Conservation (phyloP, 2,113 vertebrate species). For the Cynocephalus volans region DNA sequence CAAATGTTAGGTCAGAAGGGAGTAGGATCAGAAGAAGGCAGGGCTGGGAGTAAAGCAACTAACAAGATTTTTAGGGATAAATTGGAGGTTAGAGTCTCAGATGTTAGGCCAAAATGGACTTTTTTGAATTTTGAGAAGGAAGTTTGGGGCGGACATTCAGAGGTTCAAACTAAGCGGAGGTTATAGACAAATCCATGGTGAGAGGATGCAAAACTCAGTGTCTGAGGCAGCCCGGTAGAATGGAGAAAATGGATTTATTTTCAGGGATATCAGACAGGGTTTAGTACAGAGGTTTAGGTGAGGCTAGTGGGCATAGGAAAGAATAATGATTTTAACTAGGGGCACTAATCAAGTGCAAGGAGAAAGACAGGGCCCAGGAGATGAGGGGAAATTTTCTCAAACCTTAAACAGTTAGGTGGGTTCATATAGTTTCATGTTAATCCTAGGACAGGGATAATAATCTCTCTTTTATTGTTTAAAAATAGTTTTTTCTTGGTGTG, state of each 20-base stretch:
- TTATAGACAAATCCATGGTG: background rate
- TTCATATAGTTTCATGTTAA: background rate
- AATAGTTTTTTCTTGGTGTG: background rate
- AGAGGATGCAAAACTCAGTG: background rate
- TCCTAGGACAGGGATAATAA: background rate
- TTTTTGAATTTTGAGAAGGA: slow-evolving; percentile 9
- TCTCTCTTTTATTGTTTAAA: slow-evolving; percentile 21
- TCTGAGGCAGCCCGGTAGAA: background rate
- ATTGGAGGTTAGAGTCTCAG: background rate
- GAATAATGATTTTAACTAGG: background rate
- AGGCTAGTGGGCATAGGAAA: background rate
- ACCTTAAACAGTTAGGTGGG: background rate
- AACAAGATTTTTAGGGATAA: background rate
- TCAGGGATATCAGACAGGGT: background rate
- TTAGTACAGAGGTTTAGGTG: background rate
- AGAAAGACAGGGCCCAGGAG: slow-evolving; percentile 4
- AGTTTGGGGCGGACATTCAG: background rate
- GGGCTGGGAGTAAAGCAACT: background rate
- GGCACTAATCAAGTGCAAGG: background rate
- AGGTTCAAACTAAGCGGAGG: background rate
- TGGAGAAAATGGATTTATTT: background rate
- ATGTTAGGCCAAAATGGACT: background rate
- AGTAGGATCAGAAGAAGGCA: slow-evolving; percentile 8
- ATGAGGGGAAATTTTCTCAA: background rate
- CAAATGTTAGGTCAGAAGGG: background rate